Conservation (phyloP, 2,113 vertebrate species). For the Taurulus bubalis region DNA sequence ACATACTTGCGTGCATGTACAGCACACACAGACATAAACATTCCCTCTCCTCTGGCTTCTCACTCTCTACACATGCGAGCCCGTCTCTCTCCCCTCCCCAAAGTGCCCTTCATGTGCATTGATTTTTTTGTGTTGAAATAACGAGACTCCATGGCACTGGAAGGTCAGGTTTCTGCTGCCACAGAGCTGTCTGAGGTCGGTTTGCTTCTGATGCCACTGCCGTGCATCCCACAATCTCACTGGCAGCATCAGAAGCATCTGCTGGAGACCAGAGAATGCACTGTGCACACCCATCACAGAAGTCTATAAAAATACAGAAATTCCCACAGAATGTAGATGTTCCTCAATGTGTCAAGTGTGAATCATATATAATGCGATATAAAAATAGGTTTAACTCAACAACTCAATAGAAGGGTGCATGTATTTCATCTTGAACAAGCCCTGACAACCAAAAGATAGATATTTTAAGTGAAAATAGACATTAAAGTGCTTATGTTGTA, state of each 20-base stretch:
- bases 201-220: conserved; percentile 49
- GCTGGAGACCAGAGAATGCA: conserved; percentile 28
- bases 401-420: neutral
- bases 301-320: neutral
- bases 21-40: conserved; percentile 2
- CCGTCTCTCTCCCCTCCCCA: conserved; percentile 45
- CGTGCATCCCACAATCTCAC: conserved; percentile 15
- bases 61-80: conserved; percentile 22
- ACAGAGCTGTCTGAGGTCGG: conserved; percentile 58
- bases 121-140: conserved; percentile 85
- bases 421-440: neutral
- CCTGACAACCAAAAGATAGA: neutral
- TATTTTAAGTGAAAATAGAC: neutral
- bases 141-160: conserved; percentile 77
- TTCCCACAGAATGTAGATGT: neutral
- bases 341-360: neutral
- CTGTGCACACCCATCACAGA: conserved; percentile 4
- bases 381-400: neutral
- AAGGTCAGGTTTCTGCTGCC: conserved; percentile 80
- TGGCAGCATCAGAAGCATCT: conserved; percentile 32
- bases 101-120: conserved; percentile 83
- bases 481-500: neutral
- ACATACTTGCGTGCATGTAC: neutral
- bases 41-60: conserved; percentile 16
- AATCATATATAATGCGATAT: neutral